phyloP scores from a whole-genome alignment of 2,888 invertebrate species.

The Cyclophora albipunctata region DNA sequence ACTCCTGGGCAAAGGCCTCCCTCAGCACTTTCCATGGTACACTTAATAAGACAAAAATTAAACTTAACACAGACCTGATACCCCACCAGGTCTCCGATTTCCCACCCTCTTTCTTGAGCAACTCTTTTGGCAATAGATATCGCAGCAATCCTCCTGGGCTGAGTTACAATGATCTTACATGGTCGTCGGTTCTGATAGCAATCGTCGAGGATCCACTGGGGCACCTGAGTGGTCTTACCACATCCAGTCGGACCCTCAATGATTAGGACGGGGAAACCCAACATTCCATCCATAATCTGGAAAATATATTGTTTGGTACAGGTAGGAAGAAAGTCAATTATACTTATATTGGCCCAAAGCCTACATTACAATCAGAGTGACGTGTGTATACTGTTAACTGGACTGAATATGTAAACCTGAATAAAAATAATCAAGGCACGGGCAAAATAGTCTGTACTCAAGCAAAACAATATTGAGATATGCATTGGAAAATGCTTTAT shows the following conservation, averaged over 20 bases:
- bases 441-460: neutral
- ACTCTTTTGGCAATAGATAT: slow-evolving; percentile 91
- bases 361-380: neutral
- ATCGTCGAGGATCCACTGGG: slow-evolving; percentile 93
- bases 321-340: slow-evolving; percentile 5
- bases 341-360: neutral
- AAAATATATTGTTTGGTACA: slow-evolving; percentile 5
- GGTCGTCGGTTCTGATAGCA: slow-evolving; percentile 75
- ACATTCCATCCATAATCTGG: slow-evolving; percentile 82
- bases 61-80: slow-evolving; percentile 81
- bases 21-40: no score
- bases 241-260: slow-evolving; percentile 96
- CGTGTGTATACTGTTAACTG: no score
- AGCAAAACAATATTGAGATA: neutral
- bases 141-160: slow-evolving; percentile 95
- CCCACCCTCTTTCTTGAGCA: slow-evolving; percentile 88
- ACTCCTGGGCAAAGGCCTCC: no score
- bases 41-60: no score
- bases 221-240: slow-evolving; percentile 92
- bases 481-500: no score
- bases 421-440: neutral
- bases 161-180: slow-evolving; percentile 94
- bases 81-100: slow-evolving; percentile 87
- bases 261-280: slow-evolving; percentile 83
- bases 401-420: no score